These are phyloP conservation scores for Marcusenius ussheri DNA, from an alignment of 2,113 vertebrate species.

Conservation along the genomic window DNA sequence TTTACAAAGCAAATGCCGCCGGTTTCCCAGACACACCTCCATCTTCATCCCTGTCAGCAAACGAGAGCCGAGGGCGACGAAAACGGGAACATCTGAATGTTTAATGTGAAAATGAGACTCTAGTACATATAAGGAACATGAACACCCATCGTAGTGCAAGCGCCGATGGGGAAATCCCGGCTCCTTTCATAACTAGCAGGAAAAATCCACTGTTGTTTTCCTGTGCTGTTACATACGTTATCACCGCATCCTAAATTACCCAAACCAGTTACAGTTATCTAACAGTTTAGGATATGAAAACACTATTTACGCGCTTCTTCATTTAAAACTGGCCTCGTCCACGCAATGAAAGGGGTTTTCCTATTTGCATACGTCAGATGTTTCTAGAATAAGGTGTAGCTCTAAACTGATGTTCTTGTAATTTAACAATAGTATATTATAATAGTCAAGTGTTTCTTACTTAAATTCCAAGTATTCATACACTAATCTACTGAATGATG, in stretches of 20 bases:
- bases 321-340: neutral
- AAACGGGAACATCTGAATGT: conserved; percentile 11
- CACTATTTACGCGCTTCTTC: neutral
- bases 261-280: neutral
- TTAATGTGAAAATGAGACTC: conserved; percentile 17
- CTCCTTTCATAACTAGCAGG: neutral
- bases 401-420: neutral
- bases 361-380: neutral
- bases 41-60: neutral
- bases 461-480: neutral
- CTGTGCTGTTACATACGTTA: neutral
- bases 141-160: neutral
- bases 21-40: neutral
- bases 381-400: neutral
- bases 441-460: neutral
- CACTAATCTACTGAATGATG: neutral
- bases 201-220: neutral
- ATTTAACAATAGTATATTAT: neutral
- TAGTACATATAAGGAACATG: neutral
- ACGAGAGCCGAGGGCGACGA: neutral
- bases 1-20: neutral
- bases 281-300: neutral
- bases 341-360: neutral
- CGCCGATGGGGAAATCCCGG: neutral
- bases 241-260: neutral